Evolutionary conservation across 2,113 vertebrate genomes (phyloP), one percentile per base, ranked within the genome.

Genomic region (Helogale parvula): DNA sequence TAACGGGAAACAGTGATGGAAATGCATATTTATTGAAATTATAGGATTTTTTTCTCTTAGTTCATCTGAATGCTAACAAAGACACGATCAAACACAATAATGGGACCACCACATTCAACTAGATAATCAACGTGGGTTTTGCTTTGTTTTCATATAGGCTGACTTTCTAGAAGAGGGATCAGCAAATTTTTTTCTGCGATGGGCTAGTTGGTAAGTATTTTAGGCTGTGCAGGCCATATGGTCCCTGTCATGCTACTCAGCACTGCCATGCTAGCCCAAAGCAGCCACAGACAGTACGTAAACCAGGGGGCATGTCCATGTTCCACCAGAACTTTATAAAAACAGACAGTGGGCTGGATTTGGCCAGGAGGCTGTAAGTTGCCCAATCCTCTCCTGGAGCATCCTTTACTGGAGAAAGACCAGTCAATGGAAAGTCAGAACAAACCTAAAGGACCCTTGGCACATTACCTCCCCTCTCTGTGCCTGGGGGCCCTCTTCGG

Each of bases 221-320:
- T 7, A 66, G 45, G 38, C n/a, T 68, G 52, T 85, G 13, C 0
- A 3, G 38, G n/a, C 45, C n/a, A 3, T 5, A 2, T 7, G 11
- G 2, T 33, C 57, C n/a, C 77, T 57, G 71, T 88, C 50, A 25
- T 11, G 10, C 29, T 5, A 19, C 27, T 94, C 91, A 93, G 41
- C 23, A 33, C 29, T 77, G 15, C 52, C n/a, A 3, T 6, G 17
- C 0, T 5, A 29, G 29, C 47, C 27, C 63, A 60, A 47, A 65
- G 60, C 15, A 68, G 77, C 0, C 65, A 1, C n/a, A 68, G 52
- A 89, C 2, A 15, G 17, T 35, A 47, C 0, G 1, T 54, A 10
- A 85, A 68, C 2, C 54, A 71, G 21, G 1, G 19, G 33, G 2
- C n/a, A 14, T 0, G 13, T 12, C 41, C 77, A 4, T 3, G 0